Base-by-base conservation (phyloP, 2,113 vertebrate genomes). In the Callipepla squamata region DNA sequence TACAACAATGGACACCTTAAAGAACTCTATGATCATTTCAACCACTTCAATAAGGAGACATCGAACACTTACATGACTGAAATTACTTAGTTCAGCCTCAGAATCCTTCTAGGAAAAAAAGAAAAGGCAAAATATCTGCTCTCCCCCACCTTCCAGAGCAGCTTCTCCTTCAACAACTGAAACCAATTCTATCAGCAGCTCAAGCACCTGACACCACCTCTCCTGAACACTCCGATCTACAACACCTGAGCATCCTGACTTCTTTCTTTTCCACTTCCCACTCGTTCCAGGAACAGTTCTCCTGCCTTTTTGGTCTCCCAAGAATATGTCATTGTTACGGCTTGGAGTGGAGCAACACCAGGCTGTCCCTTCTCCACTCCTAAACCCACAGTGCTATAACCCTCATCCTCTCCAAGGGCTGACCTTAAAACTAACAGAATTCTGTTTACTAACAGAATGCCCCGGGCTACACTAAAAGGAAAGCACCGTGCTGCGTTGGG, bases 371-470 rank as follows among this genome's bases (percentile, higher is more conserved):
- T 13, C 45, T 61, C 16, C 32, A 18, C 19, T 78, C 47, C 28
- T 0, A 0, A 53, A 15, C 34, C 55, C 44, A 19, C 36, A 7
- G 42, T 1, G 21, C 13, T 10, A 47, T 32, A 18, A 36, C 36
- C 36, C 36, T 36, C 4, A 28, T 30, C 57, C 17, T 63, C 47
- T 57, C 87, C 87, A n/a, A 12, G 19, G 26, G 47, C 44, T 32
- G 40, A 8, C 70, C 67, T 45, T 7, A 59, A 50, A 62, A 32
- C 32, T 40, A 40, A 40, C 40, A 40, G 40, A 40, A 40, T 40
- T 40, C 11, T 48, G 45, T 10, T n/a, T 34, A 6, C 44, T 68
- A 48, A 13, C 66, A 11, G 69, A 66, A 66, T 75, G 62, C 48
- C 13, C 18, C 21, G 34, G 16, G 38, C 51, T 28, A 1, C 13